phyloP scores from a whole-genome alignment of 2,113 vertebrate species.

The Myrmophylax atrothorax region DNA sequence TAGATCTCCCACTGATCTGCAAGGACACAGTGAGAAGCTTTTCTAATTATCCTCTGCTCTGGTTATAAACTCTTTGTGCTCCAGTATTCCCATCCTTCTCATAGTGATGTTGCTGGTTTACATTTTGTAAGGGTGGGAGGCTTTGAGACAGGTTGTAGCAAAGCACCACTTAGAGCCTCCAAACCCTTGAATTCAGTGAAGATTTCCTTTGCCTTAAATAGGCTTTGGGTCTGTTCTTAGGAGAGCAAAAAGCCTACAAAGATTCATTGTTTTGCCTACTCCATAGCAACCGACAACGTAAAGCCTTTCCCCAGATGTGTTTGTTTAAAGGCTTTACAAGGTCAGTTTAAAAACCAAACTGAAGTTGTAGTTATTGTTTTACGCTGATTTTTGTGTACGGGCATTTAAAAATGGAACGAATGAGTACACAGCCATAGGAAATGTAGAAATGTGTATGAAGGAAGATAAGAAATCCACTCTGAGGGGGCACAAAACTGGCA shows the following conservation, averaged over 20 bases:
- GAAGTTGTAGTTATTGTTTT: not conserved
- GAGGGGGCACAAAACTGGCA: not conserved
- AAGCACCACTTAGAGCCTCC: not conserved
- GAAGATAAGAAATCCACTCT: not conserved
- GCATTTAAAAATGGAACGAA: not conserved
- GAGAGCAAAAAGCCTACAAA: not conserved
- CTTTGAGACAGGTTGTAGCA: not conserved
- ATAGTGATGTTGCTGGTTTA: not conserved
- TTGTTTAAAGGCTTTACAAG: slow-evolving; percentile 27
- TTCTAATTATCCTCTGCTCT: not conserved
- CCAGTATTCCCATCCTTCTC: not conserved
- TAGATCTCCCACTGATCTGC: not conserved
- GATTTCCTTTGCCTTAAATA: slow-evolving; percentile 44
- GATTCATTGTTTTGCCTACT: slow-evolving; percentile 39
- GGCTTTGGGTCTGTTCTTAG: not conserved
- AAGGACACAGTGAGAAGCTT: not conserved
- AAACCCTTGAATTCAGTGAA: not conserved
- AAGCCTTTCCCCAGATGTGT: slow-evolving; percentile 43
- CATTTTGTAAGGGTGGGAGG: not conserved
- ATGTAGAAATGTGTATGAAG: not conserved
- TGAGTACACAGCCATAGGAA: not conserved
- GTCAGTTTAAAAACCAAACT: not conserved
- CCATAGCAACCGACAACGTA: slow-evolving; percentile 18
- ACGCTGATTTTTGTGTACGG: not conserved
- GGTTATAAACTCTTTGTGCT: not conserved